phyloP scores from a whole-genome alignment of 2,113 vertebrate species.

The Macrotus californicus region DNA sequence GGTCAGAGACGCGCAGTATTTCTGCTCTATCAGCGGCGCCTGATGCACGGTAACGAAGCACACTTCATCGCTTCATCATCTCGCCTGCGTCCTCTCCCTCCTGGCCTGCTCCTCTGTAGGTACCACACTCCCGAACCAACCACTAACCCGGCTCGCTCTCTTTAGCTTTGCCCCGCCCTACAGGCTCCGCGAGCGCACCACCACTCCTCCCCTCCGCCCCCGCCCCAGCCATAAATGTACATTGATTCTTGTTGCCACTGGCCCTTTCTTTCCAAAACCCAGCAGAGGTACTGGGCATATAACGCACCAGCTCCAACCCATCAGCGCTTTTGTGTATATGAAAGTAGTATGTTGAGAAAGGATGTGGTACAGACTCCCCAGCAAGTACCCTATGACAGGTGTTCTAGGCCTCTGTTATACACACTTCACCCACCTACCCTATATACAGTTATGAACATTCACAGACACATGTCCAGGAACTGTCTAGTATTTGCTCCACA shows the following conservation, averaged over 20 bases:
- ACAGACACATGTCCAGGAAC: not conserved
- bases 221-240: slow-evolving; percentile 37
- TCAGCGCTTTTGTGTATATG: slow-evolving; percentile 32
- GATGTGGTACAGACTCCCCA: not conserved
- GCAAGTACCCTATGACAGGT: not conserved
- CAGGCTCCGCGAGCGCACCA: not conserved
- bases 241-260: not conserved
- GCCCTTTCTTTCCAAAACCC: not conserved
- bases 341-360: not conserved
- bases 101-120: slow-evolving; percentile 60
- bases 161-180: slow-evolving; percentile 64
- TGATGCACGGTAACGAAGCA: slow-evolving; percentile 49
- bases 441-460: not conserved
- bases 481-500: not conserved
- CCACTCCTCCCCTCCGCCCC: not conserved
- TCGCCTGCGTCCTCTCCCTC: slow-evolving; percentile 54
- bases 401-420: not conserved
- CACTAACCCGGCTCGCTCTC: slow-evolving; percentile 63
- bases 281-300: not conserved
- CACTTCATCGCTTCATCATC: slow-evolving; percentile 66
- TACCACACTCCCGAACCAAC: slow-evolving; percentile 73
- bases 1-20: slow-evolving; percentile 52
- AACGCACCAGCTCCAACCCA: not conserved
- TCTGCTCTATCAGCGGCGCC: slow-evolving; percentile 55
- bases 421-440: not conserved